Base-by-base conservation (phyloP, 2,113 vertebrate genomes). In the Opisthocomus hoazin region DNA sequence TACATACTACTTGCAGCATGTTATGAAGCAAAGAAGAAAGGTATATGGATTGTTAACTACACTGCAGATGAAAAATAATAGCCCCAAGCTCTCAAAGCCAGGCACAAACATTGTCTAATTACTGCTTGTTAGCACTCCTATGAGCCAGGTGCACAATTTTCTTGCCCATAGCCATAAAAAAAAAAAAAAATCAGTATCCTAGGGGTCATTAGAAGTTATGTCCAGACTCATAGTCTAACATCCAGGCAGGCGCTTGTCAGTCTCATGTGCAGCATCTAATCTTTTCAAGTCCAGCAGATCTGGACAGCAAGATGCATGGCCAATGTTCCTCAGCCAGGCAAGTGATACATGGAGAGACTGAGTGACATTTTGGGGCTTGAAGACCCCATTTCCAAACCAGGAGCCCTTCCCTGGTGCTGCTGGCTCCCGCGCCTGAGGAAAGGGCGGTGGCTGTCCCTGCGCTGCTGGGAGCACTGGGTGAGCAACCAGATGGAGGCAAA, bases 11-110 rank as follows among this genome's bases (percentile, higher is more conserved):
- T 77, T 45, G 30, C 56, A 37, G 10, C 30, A 34, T 48, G 53
- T 63, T 51, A 18, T 77, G 82, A 57, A 87, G 77, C 7, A 4
- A 69, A 81, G 36, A 57, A 46, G 46, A 50, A 64, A 51, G 36
- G 11, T 27, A 3, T n/a, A 46, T 43, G 63, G 79, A 20, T 80
- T 86, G 69, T 86, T 91, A 94, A 70, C 41, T 34, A 36, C 41
- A 39, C 79, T 43, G 51, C 45, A 86, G 83, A 70, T 80, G 79
- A 92, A 63, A 88, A 96, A 81, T 32, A 84, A 88, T 3, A 96
- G 41, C 41, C 54, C 71, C 54, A 61, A 39, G 43, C 32, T 93
- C 66, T 76, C 84, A 87, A 53, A 82, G 53, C 70, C 54, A 15
- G 4, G 3, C 41, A 50, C n/a, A 64, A 84, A 78, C 73, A 60